phyloP scores from a whole-genome alignment of 1,140 invertebrate genomes.

The Pinna nobilis region DNA sequence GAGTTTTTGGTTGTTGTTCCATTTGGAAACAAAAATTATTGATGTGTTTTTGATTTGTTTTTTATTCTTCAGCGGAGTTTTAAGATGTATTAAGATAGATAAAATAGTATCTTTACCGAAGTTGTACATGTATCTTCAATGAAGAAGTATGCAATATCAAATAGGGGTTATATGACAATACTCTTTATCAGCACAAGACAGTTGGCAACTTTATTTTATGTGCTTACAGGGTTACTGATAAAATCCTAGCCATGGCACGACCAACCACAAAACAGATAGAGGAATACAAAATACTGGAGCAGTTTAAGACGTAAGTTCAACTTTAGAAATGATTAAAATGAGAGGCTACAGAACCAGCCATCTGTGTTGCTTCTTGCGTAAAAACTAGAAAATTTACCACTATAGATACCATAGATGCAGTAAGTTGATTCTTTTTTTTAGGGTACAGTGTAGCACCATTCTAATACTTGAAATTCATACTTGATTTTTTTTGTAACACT shows the following conservation, averaged over 20 bases:
- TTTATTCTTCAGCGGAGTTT: neutral
- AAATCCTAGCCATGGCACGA: slow-evolving; percentile 90
- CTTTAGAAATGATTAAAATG: neutral
- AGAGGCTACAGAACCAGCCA: neutral
- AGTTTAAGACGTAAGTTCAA: slow-evolving; percentile 83
- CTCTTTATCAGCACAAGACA: neutral
- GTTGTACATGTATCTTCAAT: neutral
- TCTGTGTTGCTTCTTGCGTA: too few relatives aligned
- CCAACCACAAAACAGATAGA: slow-evolving; percentile 85
- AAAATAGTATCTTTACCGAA: neutral
- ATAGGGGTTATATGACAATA: neutral
- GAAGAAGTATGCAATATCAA: neutral
- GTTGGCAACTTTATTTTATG: neutral
- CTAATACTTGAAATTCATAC: too few relatives aligned
- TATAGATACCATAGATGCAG: too few relatives aligned
- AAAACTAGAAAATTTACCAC: too few relatives aligned
- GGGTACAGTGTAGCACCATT: too few relatives aligned
- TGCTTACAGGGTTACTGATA: slow-evolving; percentile 86
- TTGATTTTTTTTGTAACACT: too few relatives aligned
- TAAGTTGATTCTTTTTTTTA: too few relatives aligned
- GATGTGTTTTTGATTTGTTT: too few relatives aligned
- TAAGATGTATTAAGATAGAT: too few relatives aligned
- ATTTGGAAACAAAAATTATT: too few relatives aligned
- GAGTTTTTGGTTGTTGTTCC: too few relatives aligned
- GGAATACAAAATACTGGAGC: slow-evolving; percentile 85